Conservation (phyloP, 92 coral and sea anemone genomes). For the Micromussa lordhowensis region DNA sequence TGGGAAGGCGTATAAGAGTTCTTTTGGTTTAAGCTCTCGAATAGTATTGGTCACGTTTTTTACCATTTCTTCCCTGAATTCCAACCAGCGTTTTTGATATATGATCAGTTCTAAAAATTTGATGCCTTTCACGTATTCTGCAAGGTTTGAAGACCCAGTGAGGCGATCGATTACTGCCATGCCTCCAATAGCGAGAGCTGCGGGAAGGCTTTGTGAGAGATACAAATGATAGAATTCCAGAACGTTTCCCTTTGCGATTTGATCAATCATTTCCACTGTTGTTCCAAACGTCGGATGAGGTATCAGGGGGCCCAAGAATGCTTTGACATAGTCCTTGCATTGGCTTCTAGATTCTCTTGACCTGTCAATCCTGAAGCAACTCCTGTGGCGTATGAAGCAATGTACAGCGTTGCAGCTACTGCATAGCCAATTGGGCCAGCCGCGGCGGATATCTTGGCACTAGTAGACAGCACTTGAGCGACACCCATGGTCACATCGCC, state of each 20-base stretch:
- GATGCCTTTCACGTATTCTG: not conserved
- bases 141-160: slow-evolving; percentile 20
- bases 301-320: slow-evolving; percentile 47
- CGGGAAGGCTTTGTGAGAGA: slow-evolving; percentile 34
- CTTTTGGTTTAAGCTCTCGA: slow-evolving; percentile 31
- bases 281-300: slow-evolving; percentile 52
- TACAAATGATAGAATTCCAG: slow-evolving; percentile 5
- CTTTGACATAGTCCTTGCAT: slow-evolving; percentile 67
- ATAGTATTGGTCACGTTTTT: not conserved
- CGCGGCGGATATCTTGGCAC: slow-evolving; percentile 26
- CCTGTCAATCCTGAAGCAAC: slow-evolving; percentile 54
- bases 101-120: not conserved
- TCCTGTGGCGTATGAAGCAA: slow-evolving; percentile 57
- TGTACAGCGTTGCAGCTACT: slow-evolving; percentile 53
- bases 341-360: slow-evolving; percentile 45
- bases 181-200: slow-evolving; percentile 32
- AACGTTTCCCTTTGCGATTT: slow-evolving; percentile 40
- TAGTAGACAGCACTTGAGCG: slow-evolving; percentile 45
- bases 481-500: slow-evolving; percentile 69
- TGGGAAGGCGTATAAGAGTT: slow-evolving; percentile 25
- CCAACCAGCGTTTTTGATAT: not conserved
- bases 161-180: slow-evolving; percentile 34
- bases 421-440: slow-evolving; percentile 68
- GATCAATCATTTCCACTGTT: slow-evolving; percentile 52
- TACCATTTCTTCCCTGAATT: slow-evolving; percentile 31